Percentiles rank a stretch among this genome's conserved stretches.
These are phyloP conservation scores for Carposina sasakii DNA, from an alignment of 1,140 invertebrate genomes.

Conservation along the genomic window DNA sequence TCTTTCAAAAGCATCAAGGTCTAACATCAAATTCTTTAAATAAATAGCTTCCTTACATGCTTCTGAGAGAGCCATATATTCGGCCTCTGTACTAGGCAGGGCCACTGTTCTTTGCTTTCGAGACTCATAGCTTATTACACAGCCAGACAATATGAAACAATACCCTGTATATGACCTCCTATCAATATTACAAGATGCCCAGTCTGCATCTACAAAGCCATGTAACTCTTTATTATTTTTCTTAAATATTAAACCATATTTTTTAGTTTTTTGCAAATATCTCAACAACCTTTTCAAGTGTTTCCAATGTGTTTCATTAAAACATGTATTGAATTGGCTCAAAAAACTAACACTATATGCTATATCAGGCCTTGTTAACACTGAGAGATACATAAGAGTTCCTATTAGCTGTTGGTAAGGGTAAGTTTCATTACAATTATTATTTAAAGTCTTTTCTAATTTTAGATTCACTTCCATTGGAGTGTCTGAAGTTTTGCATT, in stretches of 20 bases:
- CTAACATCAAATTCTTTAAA: constrained; percentile 27
- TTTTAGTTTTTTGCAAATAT: constrained; percentile 25
- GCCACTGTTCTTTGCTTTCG: constrained; percentile 23
- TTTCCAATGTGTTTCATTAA: constrained; percentile 28
- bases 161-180: constrained; percentile 38
- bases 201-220: constrained; percentile 38
- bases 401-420: constrained; percentile 32
- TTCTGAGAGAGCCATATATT: constrained; percentile 38
- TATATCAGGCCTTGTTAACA: constrained; percentile 34
- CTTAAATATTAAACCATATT: constrained; percentile 13
- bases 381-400: constrained; percentile 33
- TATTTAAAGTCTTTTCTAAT: constrained; percentile 17
- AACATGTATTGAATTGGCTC: constrained; percentile 28
- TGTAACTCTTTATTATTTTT: constrained; percentile 23
- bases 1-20: constrained; percentile 19
- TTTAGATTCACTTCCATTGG: constrained; percentile 30
- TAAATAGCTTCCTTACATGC: constrained; percentile 36
- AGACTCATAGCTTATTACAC: constrained; percentile 22
- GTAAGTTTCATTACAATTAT: constrained; percentile 8
- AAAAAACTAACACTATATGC: constrained; percentile 28
- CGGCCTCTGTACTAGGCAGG: constrained; percentile 26
- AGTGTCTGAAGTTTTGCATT: constrained; percentile 28
- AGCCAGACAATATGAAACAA: constrained; percentile 31
- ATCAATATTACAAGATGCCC: constrained; percentile 22
- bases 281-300: constrained; percentile 27